Evolutionary conservation across 2,888 invertebrate genomes (phyloP).

Genomic region (Anthophora plumipes): DNA sequence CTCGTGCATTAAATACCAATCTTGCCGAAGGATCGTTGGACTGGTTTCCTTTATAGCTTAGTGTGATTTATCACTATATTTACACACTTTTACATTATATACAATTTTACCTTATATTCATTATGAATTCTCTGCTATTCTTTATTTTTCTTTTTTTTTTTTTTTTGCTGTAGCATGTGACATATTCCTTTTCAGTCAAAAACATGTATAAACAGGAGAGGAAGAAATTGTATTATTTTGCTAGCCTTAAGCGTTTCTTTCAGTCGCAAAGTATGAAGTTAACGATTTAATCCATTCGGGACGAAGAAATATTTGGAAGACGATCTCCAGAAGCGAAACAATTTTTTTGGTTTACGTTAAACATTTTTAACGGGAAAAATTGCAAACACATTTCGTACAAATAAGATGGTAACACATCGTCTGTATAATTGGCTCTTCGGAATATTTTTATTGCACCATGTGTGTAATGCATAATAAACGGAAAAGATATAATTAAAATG

Average conservation of each 20-base stretch:
- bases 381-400: too few relatives aligned
- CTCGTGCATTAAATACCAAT: not conserved
- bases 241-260: not conserved
- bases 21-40: not conserved
- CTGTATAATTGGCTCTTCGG: too few relatives aligned
- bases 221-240: slow-evolving; percentile 8
- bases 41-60: not conserved
- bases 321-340: too few relatives aligned
- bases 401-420: too few relatives aligned
- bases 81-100: not conserved
- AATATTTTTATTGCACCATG: too few relatives aligned
- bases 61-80: not conserved
- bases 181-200: not conserved
- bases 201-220: not conserved
- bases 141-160: too few relatives aligned
- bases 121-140: slow-evolving; percentile 10
- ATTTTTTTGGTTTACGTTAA: too few relatives aligned
- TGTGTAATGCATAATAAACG: too few relatives aligned
- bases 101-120: too few relatives aligned
- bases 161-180: slow-evolving; percentile 10
- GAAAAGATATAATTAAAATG: too few relatives aligned
- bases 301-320: too few relatives aligned
- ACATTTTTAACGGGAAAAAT: too few relatives aligned
- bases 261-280: not conserved
- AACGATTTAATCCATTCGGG: not conserved